Percentiles rank a stretch among this genome's conserved stretches.
Conservation (phyloP, 2,888 invertebrate species). For the Leucophenga montana region DNA sequence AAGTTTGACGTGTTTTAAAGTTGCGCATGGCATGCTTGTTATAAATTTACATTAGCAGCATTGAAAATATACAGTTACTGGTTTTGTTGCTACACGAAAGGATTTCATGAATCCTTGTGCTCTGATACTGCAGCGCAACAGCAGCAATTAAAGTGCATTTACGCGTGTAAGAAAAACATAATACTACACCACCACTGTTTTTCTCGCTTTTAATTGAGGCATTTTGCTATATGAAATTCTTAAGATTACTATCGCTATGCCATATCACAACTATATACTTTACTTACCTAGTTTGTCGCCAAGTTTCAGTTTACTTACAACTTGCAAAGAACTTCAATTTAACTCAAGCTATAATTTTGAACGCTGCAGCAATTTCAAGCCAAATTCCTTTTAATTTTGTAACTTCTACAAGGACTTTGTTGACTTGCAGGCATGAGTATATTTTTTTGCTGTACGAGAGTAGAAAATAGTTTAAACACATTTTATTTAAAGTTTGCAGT, state of each 20-base stretch:
- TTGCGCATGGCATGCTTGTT: too few relatives aligned
- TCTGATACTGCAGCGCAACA: too few relatives aligned
- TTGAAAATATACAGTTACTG: too few relatives aligned
- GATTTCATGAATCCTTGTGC: too few relatives aligned
- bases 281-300: conserved; percentile 55
- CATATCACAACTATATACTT: too few relatives aligned
- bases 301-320: conserved; percentile 46
- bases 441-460: conserved; percentile 29
- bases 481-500: conserved; percentile 27
- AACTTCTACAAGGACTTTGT: too few relatives aligned
- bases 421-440: conserved; percentile 1
- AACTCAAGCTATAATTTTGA: neutral
- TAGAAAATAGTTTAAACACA: conserved; percentile 19
- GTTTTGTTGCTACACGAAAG: too few relatives aligned
- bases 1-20: too few relatives aligned
- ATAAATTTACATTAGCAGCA: too few relatives aligned
- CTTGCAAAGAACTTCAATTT: neutral
- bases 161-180: conserved; percentile 50
- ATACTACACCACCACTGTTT: neutral
- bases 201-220: conserved; percentile 44
- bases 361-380: conserved; percentile 15
- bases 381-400: conserved; percentile 8
- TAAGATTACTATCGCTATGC: too few relatives aligned
- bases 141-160: conserved; percentile 64
- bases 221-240: conserved; percentile 50